Evolutionary conservation across 1,140 invertebrate species (phyloP), one percentile per base, ranked within the genome.

Genomic region (Orussus abietinus): DNA sequence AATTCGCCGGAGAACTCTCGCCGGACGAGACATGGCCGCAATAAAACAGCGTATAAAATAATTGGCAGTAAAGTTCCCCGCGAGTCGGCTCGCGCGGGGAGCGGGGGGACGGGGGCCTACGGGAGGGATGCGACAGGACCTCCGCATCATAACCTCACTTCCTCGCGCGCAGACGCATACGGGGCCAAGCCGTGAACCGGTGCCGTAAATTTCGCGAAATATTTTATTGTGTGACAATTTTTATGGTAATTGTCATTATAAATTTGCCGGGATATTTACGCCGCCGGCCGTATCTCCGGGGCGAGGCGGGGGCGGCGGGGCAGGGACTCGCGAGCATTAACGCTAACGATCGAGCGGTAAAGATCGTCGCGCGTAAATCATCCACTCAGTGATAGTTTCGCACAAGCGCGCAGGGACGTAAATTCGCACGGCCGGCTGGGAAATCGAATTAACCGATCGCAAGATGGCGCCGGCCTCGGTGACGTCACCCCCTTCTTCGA

Each of bases 181-280:
- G 5, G 10, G 6, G n/a, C 18, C 7, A 20, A n/a, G 5, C 15
- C 22, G 7, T 34, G n/a, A 34, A 31, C 11, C 37, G 30, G 28
- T 44, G 48, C 54, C 66, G 57, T 73, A 70, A 72, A 73, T 73
- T 63, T 61, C 49, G 56, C 50, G 53, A 58, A 66, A 68, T 69
- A 72, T 71, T 73, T 73, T 70, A 73, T 71, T 63, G 62, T 69
- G 62, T 60, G 68, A 72, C 69, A 70, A 71, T 71, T 73, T 73
- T 70, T 71, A 73, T 70, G 64, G 66, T 70, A 69, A 73, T 72
- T 67, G 64, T 70, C 66, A 71, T 70, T 71, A 71, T 73, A 73
- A 73, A 73, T 73, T 73, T 52, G 47, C 34, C 33, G 38, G 49
- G 53, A 62, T 67, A 71, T 72, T 72, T 70, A 72, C 69, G 62